These are phyloP conservation scores for Drosophila chauvacae DNA, from an alignment of 1,140 invertebrate species.

Conservation along the genomic window DNA sequence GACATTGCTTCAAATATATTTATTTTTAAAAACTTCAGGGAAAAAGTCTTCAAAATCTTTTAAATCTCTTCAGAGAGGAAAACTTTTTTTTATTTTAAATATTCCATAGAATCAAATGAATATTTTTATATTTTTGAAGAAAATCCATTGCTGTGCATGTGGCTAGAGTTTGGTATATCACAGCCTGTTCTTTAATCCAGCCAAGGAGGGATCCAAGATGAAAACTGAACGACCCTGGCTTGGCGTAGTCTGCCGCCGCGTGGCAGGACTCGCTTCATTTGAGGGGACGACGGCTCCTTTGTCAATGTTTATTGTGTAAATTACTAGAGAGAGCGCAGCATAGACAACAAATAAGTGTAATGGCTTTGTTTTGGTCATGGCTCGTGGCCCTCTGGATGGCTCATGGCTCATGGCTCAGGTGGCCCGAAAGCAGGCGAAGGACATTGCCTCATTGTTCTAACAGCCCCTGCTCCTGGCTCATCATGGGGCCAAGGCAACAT, in stretches of 20 bases:
- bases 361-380: constrained; percentile 80
- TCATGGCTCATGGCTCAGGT: constrained; percentile 61
- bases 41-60: not conserved
- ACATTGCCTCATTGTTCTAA: constrained; percentile 66
- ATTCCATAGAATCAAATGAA: not conserved
- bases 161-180: constrained; percentile 4
- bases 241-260: constrained; percentile 9
- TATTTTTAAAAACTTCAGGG: not conserved
- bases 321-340: constrained; percentile 74
- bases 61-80: not conserved
- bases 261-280: constrained; percentile 49
- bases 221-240: constrained; percentile 26
- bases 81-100: not conserved
- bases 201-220: constrained; percentile 25
- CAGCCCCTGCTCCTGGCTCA: constrained; percentile 5
- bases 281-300: constrained; percentile 57
- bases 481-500: constrained; percentile 34
- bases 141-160: not conserved
- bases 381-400: constrained; percentile 48
- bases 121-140: not conserved
- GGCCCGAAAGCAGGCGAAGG: constrained; percentile 62
- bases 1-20: not conserved
- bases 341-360: constrained; percentile 80
- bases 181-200: constrained; percentile 23
- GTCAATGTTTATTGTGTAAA: constrained; percentile 81